Conservation (phyloP, 2,888 invertebrate species). For the Epistrophella euchroma region DNA sequence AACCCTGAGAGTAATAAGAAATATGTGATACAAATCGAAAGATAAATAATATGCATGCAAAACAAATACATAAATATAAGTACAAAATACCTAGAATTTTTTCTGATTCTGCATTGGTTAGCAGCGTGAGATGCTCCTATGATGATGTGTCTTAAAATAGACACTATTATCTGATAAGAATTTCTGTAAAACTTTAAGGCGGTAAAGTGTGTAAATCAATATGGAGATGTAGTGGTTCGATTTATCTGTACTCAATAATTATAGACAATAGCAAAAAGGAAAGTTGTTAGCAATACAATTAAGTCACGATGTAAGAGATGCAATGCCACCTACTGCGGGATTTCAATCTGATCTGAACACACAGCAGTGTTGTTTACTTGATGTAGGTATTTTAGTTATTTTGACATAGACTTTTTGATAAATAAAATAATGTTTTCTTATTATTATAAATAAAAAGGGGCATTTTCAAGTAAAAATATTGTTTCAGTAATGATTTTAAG, state of each 20-base stretch:
- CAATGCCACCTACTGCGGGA: conserved; percentile 3
- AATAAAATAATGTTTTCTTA: background rate
- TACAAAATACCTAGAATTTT: background rate
- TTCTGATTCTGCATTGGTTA: conserved; percentile 20
- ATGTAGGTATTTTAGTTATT: background rate
- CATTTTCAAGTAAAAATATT: background rate
- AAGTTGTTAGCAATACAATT: background rate
- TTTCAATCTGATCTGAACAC: background rate
- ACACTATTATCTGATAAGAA: conserved; percentile 54
- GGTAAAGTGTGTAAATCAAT: conserved; percentile 28
- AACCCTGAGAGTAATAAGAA: background rate
- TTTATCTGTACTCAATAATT: conserved; percentile 18
- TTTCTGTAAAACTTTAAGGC: conserved; percentile 36
- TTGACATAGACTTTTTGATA: background rate
- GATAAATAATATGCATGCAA: conserved; percentile 28
- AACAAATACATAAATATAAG: background rate
- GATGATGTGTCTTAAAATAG: conserved; percentile 64
- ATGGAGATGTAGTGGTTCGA: conserved; percentile 25
- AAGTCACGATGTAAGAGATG: background rate
- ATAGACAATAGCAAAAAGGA: conserved; percentile 17
- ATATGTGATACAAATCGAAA: conserved; percentile 31
- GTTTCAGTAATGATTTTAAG: too few species aligned
- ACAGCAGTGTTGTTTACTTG: background rate
- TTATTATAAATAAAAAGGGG: background rate
- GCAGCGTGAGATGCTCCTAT: conserved; percentile 21